These are phyloP conservation scores for Ephydatia muelleri DNA, from an alignment of 37 sponge, comb jelly and placozoan species.

Conservation along the genomic window DNA sequence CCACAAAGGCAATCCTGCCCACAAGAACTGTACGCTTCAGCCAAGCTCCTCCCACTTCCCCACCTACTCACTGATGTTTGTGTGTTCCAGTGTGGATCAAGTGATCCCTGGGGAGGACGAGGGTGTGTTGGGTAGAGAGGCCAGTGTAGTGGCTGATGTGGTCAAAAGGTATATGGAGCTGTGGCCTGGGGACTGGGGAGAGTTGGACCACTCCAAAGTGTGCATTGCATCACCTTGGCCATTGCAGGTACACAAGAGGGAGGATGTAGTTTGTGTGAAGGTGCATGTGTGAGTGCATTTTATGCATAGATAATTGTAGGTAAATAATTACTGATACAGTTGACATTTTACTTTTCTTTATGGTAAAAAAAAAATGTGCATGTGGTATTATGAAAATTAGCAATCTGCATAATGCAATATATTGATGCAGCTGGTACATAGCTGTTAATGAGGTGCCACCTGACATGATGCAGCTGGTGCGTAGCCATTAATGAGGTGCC, in stretches of 20 bases:
- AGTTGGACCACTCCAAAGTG: too few species aligned
- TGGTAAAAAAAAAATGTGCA: too few species aligned
- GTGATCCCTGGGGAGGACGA: not conserved
- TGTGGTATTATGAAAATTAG: too few species aligned
- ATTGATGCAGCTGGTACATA: too few species aligned
- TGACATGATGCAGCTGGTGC: too few species aligned
- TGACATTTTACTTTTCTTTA: not conserved
- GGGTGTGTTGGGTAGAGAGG: slow-evolving; percentile 25
- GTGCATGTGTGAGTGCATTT: not conserved
- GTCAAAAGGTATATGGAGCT: slow-evolving; percentile 15
- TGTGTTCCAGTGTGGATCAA: slow-evolving; percentile 42
- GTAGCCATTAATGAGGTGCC: too few species aligned
- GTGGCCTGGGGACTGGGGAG: slow-evolving; percentile 34
- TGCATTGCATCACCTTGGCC: too few species aligned
- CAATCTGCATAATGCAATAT: too few species aligned
- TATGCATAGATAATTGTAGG: not conserved
- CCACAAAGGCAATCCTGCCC: not conserved
- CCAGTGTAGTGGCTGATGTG: slow-evolving; percentile 18
- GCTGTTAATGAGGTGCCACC: too few species aligned
- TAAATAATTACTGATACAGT: too few species aligned
- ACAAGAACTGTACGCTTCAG: too few species aligned
- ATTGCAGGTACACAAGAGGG: not conserved
- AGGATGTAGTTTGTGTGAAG: not conserved
- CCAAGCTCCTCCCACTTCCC: not conserved
- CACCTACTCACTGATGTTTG: slow-evolving; percentile 46